phyloP scores from a whole-genome alignment of 2,113 vertebrate genomes.

The Lampris megalopsis region DNA sequence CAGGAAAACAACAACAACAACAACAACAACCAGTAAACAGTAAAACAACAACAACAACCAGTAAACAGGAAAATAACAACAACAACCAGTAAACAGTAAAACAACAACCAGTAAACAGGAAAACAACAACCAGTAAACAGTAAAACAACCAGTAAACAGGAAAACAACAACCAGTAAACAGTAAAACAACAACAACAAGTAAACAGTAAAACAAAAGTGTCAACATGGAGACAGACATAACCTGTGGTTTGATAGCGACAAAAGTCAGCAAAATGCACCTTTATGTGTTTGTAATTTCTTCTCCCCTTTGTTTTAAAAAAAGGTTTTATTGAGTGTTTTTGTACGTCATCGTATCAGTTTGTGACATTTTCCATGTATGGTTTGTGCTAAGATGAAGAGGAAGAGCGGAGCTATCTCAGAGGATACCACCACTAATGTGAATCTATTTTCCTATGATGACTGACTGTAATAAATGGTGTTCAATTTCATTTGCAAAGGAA shows the following conservation, averaged over 20 bases:
- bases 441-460: conserved; percentile 47
- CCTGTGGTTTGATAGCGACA: conserved; percentile 26
- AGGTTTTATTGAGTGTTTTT: conserved; percentile 22
- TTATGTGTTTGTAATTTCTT: conserved; percentile 39
- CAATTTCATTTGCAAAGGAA: neutral
- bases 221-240: neutral
- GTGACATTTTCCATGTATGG: conserved; percentile 30
- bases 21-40: no score
- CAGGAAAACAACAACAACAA: no score
- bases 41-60: no score
- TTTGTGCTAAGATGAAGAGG: conserved; percentile 32
- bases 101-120: no score
- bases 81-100: no score
- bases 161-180: no score
- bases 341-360: conserved; percentile 41
- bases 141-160: no score
- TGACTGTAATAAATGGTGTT: conserved; percentile 40
- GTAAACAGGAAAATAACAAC: no score
- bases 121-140: no score
- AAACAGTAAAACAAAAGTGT: neutral
- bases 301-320: conserved; percentile 13
- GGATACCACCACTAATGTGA: conserved; percentile 32
- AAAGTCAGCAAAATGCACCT: conserved; percentile 61
- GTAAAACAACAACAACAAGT: no score
- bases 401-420: neutral